Evolutionary conservation across 2,888 invertebrate genomes (phyloP).

Genomic region (Schizotus pectinicornis): DNA sequence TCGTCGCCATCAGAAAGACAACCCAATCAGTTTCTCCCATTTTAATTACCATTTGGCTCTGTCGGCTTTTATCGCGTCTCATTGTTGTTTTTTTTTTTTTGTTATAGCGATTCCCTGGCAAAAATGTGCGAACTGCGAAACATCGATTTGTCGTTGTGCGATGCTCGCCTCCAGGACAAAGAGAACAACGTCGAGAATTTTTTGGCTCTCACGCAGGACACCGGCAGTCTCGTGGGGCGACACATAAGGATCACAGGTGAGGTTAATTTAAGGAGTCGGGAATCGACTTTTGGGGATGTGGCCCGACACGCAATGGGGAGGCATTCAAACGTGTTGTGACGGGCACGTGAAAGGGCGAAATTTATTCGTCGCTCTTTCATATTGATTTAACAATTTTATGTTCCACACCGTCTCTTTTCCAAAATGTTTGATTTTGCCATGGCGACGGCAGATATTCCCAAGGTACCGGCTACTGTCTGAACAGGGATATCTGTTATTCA

Average conservation of each 20-base stretch:
- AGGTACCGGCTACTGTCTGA: too few relatives aligned
- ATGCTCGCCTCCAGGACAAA: slow-evolving; percentile 70
- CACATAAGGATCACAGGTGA: slow-evolving; percentile 70
- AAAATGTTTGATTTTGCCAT: neutral
- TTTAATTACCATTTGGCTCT: slow-evolving; percentile 24
- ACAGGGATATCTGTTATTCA: neutral
- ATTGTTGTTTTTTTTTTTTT: slow-evolving; percentile 33
- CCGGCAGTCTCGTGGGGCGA: slow-evolving; percentile 70
- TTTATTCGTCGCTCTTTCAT: neutral
- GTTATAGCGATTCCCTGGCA: slow-evolving; percentile 68
- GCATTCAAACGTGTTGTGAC: too few relatives aligned
- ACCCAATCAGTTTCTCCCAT: slow-evolving; percentile 22
- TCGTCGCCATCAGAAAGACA: slow-evolving; percentile 21
- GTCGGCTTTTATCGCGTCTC: neutral
- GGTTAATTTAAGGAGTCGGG: slow-evolving; percentile 26
- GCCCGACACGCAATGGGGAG: too few relatives aligned
- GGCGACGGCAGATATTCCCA: too few relatives aligned
- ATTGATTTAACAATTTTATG: slow-evolving; percentile 6
- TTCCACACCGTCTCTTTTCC: slow-evolving; percentile 2
- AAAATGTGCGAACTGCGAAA: slow-evolving; percentile 71
- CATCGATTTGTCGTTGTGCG: slow-evolving; percentile 66
- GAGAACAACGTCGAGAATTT: slow-evolving; percentile 68
- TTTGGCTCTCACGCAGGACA: slow-evolving; percentile 63
- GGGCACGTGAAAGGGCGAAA: neutral
- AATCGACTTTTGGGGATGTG: too few relatives aligned